A percentile compares a stretch with the other conserved stretches of the same genome.
Evolutionary conservation across 1,140 invertebrate genomes (phyloP).

Genomic region (Micrasema minimum): DNA sequence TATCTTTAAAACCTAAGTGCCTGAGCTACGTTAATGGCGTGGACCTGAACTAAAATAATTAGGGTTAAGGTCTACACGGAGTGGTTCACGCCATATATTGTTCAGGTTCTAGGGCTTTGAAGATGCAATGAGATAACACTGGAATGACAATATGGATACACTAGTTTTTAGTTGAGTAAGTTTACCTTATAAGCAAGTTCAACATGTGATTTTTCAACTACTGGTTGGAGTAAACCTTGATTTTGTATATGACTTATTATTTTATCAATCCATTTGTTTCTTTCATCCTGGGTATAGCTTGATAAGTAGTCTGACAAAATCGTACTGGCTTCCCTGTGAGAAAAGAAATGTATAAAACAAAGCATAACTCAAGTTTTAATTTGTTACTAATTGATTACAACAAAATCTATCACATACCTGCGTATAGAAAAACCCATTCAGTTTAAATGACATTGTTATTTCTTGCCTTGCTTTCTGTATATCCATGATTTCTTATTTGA

Average conservation of each 20-base stretch:
- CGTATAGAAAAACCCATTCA: slow-evolving; percentile 50
- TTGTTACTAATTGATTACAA: neutral
- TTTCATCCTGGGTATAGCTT: slow-evolving; percentile 59
- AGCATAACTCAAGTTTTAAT: slow-evolving; percentile 5
- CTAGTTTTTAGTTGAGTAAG: too few relatives aligned
- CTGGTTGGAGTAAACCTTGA: slow-evolving; percentile 75
- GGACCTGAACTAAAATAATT: too few relatives aligned
- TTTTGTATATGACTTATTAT: slow-evolving; percentile 70
- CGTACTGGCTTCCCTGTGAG: slow-evolving; percentile 43
- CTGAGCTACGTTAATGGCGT: too few relatives aligned
- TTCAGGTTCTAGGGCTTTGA: too few relatives aligned
- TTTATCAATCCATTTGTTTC: slow-evolving; percentile 67
- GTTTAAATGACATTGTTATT: slow-evolving; percentile 46
- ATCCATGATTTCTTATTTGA: slow-evolving; percentile 51
- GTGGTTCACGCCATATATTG: too few relatives aligned
- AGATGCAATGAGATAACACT: too few relatives aligned
- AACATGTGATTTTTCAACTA: slow-evolving; percentile 78
- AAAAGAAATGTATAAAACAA: slow-evolving; percentile 10
- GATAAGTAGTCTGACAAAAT: slow-evolving; percentile 41
- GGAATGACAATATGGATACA: too few relatives aligned
- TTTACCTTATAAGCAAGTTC: slow-evolving; percentile 77
- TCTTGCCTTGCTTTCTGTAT: slow-evolving; percentile 43
- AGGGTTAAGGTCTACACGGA: too few relatives aligned
- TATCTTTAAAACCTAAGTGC: too few relatives aligned
- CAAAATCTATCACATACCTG: slow-evolving; percentile 35